Conservation (phyloP, 2,113 vertebrate genomes). For the Muntiacus muntjak region DNA sequence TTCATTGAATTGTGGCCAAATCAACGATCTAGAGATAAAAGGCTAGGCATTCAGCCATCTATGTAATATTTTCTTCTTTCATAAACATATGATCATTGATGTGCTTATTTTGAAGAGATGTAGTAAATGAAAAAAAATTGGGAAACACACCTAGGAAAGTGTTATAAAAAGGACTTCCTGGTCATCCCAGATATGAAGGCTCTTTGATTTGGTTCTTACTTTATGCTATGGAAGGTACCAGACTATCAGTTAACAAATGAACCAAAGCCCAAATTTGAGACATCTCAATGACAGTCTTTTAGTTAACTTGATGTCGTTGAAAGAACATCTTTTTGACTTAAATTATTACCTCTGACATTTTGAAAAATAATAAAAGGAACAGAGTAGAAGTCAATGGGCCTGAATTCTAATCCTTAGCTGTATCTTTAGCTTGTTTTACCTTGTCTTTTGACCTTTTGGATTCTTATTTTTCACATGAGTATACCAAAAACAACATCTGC, state of each 20-base stretch:
- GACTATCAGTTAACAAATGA: not conserved
- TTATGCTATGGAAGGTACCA: not conserved
- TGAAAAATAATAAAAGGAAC: slow-evolving; percentile 51
- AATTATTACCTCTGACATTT: slow-evolving; percentile 61
- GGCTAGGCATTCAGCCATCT: not conserved
- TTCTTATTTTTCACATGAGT: slow-evolving; percentile 65
- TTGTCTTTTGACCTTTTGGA: slow-evolving; percentile 70
- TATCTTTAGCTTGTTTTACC: slow-evolving; percentile 64
- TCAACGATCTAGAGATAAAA: not conserved
- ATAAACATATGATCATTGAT: not conserved
- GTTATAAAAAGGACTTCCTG: slow-evolving; percentile 1
- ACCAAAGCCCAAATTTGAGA: not conserved
- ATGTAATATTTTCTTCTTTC: slow-evolving; percentile 44
- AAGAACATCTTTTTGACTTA: slow-evolving; percentile 48
- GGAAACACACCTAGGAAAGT: not conserved
- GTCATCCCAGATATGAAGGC: not conserved
- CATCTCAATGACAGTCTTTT: not conserved
- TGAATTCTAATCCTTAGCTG: slow-evolving; percentile 63
- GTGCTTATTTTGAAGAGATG: not conserved
- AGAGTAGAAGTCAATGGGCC: slow-evolving; percentile 15
- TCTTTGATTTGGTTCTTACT: slow-evolving; percentile 23
- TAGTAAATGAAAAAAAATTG: not conserved
- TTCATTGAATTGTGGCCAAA: slow-evolving; percentile 14
- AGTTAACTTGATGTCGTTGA: slow-evolving; percentile 18
- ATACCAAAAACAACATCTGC: slow-evolving; percentile 75